phyloP scores from a whole-genome alignment of 2,888 invertebrate species.

The Heteropelma amictum region DNA sequence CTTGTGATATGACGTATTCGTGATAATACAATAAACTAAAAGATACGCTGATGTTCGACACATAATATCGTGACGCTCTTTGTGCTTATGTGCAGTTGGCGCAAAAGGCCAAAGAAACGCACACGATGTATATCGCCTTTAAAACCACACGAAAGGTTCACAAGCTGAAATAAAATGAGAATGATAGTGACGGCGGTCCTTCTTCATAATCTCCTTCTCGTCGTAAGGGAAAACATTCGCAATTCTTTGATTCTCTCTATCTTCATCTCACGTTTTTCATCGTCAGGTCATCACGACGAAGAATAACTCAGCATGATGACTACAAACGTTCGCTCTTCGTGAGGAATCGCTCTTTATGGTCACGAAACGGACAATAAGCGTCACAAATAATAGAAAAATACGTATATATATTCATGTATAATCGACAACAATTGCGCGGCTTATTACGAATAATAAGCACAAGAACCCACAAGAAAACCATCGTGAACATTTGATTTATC shows the following conservation, averaged over 20 bases:
- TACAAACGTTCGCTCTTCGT: constrained; percentile 45
- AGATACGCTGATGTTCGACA: constrained; percentile 36
- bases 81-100: not conserved
- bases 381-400: constrained; percentile 18
- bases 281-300: constrained; percentile 47
- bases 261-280: not conserved
- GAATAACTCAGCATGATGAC: constrained; percentile 16
- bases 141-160: constrained; percentile 35
- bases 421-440: constrained; percentile 6
- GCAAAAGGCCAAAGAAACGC: not conserved
- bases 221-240: constrained; percentile 26
- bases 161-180: constrained; percentile 16
- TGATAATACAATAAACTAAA: constrained; percentile 33
- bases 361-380: constrained; percentile 27
- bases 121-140: constrained; percentile 6
- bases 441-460: constrained; percentile 35
- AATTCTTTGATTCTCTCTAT: constrained; percentile 5
- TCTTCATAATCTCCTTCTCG: constrained; percentile 35
- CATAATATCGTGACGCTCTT: not conserved
- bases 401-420: not conserved
- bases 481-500: constrained; percentile 3
- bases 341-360: constrained; percentile 37
- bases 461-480: not conserved
- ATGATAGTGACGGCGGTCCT: constrained; percentile 20
- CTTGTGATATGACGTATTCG: constrained; percentile 42